Conservation (phyloP, 2,888 invertebrate species). For the Lapara coniferarum region DNA sequence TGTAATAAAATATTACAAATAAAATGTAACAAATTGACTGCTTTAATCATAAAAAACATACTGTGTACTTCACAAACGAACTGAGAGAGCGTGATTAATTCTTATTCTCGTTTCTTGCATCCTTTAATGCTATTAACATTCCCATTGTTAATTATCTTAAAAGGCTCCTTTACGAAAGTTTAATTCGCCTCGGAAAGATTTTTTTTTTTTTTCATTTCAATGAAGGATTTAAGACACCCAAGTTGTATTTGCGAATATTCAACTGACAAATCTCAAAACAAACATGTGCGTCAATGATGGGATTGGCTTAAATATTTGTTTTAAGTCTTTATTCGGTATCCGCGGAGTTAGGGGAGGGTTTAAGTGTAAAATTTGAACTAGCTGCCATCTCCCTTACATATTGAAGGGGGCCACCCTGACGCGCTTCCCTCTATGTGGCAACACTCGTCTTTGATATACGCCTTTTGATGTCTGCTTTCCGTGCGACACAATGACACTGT, state of each 20-base stretch:
- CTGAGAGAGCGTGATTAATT: neutral
- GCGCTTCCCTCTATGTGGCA: slow-evolving; percentile 60
- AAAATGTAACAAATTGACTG: neutral
- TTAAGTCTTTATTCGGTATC: neutral
- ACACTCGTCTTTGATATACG: slow-evolving; percentile 74
- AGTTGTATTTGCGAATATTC: slow-evolving; percentile 2
- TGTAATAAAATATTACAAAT: neutral
- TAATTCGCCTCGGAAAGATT: neutral
- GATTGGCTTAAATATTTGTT: slow-evolving; percentile 25
- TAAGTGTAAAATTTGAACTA: slow-evolving; percentile 65
- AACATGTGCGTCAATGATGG: slow-evolving; percentile 20
- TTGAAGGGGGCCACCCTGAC: slow-evolving; percentile 61
- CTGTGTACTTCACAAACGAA: neutral
- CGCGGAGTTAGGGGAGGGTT: neutral
- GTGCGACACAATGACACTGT: slow-evolving; percentile 69
- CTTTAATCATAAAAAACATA: neutral
- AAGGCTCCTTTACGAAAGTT: neutral
- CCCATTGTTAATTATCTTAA: slow-evolving; percentile 1
- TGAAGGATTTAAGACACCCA: neutral
- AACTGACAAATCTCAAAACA: slow-evolving; percentile 5
- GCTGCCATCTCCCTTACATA: slow-evolving; percentile 59
- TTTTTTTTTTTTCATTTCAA: neutral
- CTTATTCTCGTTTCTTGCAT: neutral
- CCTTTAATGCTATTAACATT: neutral
- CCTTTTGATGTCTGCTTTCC: slow-evolving; percentile 76